These are phyloP conservation scores for Willisornis vidua DNA, from an alignment of 2,113 vertebrate species.

Conservation along the genomic window DNA sequence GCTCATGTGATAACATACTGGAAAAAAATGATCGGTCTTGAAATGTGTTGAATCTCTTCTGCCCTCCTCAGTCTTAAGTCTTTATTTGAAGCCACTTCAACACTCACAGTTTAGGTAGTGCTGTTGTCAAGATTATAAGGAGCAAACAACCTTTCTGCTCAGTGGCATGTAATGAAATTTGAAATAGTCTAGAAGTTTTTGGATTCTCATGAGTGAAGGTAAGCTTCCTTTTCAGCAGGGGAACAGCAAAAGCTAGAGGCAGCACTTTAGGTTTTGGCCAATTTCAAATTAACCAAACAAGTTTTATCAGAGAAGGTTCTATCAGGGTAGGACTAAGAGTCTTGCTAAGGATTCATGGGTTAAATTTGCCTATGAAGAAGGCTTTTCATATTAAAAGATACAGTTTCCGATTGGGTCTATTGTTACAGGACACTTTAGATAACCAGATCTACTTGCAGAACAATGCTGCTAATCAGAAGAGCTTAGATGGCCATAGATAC, in stretches of 20 bases:
- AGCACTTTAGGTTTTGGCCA: neutral
- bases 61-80: constrained; percentile 31
- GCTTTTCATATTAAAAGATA: neutral
- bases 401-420: neutral
- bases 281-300: neutral
- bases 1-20: constrained; percentile 8
- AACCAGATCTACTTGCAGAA: neutral
- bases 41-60: constrained; percentile 46
- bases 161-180: neutral
- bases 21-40: neutral
- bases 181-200: neutral
- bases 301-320: neutral
- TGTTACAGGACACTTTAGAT: neutral
- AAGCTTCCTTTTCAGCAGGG: neutral
- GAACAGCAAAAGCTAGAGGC: neutral
- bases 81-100: neutral
- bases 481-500: neutral
- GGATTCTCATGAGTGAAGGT: neutral
- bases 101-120: neutral
- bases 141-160: neutral
- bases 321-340: neutral
- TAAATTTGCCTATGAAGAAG: neutral
- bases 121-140: neutral
- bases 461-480: neutral
- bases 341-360: neutral